phyloP scores from a whole-genome alignment of 1,140 invertebrate genomes.

The Lanistes nyassanus region DNA sequence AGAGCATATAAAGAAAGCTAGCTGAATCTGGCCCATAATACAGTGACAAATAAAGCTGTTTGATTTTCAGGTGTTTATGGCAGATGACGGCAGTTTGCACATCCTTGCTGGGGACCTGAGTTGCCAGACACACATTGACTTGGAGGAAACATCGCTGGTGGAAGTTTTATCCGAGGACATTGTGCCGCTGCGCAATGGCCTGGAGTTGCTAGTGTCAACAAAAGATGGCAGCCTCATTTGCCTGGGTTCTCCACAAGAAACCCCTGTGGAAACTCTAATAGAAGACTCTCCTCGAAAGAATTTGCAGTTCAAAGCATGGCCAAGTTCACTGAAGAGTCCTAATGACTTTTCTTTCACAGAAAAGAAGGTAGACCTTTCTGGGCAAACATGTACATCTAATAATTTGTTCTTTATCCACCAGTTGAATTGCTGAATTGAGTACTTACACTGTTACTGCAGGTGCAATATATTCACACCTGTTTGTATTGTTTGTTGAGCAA shows the following conservation, averaged over 20 bases:
- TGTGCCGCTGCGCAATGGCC: conserved; percentile 41
- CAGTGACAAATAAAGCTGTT: not conserved
- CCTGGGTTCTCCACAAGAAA: conserved; percentile 44
- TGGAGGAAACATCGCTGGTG: conserved; percentile 61
- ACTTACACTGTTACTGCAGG: too few species aligned
- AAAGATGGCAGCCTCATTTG: conserved; percentile 61
- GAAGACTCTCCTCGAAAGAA: conserved; percentile 33
- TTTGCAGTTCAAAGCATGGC: conserved; percentile 27
- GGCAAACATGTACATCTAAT: too few species aligned
- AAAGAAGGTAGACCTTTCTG: conserved; percentile 37
- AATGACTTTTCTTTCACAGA: conserved; percentile 53
- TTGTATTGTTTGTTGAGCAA: too few species aligned
- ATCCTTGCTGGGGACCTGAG: conserved; percentile 52
- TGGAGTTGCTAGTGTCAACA: conserved; percentile 58
- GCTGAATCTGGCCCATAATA: not conserved
- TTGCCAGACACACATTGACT: conserved; percentile 46
- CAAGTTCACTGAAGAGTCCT: conserved; percentile 39
- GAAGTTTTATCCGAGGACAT: conserved; percentile 57
- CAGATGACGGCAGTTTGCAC: conserved; percentile 57
- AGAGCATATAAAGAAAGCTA: too few species aligned
- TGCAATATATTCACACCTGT: too few species aligned
- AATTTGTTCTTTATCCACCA: too few species aligned
- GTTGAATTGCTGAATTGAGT: too few species aligned
- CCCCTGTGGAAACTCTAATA: conserved; percentile 27
- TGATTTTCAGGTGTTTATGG: conserved; percentile 49